These are phyloP conservation scores for Halyomorpha halys DNA, from an alignment of 1,140 invertebrate genomes.

Conservation along the genomic window DNA sequence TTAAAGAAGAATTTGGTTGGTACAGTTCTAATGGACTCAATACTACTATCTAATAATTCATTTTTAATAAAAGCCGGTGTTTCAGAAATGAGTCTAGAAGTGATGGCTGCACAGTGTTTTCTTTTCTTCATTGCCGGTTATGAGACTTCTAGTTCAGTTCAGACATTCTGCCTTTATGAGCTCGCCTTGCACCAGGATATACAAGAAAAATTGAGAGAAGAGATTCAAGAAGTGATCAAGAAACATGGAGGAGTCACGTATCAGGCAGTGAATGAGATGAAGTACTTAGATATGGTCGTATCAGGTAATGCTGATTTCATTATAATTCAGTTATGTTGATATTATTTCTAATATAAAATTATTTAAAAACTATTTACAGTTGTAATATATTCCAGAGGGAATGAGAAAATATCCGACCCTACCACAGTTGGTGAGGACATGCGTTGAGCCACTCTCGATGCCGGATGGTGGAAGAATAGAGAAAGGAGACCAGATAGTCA, in stretches of 20 bases:
- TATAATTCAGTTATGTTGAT: neutral
- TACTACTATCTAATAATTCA: too few species aligned
- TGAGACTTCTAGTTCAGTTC: constrained; percentile 48
- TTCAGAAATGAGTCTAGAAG: constrained; percentile 23
- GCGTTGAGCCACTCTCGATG: neutral
- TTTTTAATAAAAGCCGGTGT: neutral
- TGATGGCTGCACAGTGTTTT: constrained; percentile 35
- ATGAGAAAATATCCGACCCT: neutral
- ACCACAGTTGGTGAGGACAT: neutral
- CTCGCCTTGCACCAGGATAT: constrained; percentile 47
- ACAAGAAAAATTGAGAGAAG: constrained; percentile 45
- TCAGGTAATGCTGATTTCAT: constrained; percentile 33
- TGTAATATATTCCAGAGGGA: neutral
- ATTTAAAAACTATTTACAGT: neutral
- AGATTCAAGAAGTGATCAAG: constrained; percentile 41
- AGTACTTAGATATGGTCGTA: constrained; percentile 45
- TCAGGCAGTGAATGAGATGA: constrained; percentile 43
- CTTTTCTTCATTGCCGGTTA: constrained; percentile 47
- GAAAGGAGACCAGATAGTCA: too few species aligned
- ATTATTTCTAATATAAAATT: too few species aligned
- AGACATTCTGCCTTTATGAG: constrained; percentile 45
- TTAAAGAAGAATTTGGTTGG: neutral
- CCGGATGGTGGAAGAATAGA: neutral
- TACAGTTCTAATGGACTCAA: neutral
- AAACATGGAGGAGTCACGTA: constrained; percentile 42